Percentiles rank a stretch among this genome's conserved stretches.
phyloP scores from a whole-genome alignment of 2,888 invertebrate genomes.

The Orgyia antiqua region DNA sequence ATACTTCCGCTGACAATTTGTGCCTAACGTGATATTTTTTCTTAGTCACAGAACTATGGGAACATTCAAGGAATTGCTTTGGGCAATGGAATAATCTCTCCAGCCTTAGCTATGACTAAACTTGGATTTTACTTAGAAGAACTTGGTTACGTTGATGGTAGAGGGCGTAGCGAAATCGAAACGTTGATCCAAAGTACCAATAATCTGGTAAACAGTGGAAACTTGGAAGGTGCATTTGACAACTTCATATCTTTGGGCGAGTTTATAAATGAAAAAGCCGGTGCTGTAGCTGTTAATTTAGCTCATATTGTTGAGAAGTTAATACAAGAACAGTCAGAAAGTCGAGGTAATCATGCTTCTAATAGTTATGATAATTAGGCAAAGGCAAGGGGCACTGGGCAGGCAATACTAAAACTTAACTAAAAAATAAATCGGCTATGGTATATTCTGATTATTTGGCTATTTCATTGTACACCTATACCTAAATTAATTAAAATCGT shows the following conservation, averaged over 20 bases:
- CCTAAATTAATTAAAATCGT: no score
- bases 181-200: conserved; percentile 69
- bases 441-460: no score
- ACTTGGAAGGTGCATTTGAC: conserved; percentile 78
- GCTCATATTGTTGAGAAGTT: conserved; percentile 54
- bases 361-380: no score
- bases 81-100: conserved; percentile 92
- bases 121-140: conserved; percentile 66
- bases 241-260: conserved; percentile 80
- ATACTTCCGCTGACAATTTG: no score
- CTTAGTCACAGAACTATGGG: no score
- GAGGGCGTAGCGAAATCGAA: conserved; percentile 79
- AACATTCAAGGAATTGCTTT: conserved; percentile 87
- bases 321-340: conserved; percentile 15
- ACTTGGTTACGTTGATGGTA: conserved; percentile 81
- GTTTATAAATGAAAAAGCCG: conserved; percentile 76
- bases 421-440: no score
- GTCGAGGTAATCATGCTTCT: conserved; percentile 3
- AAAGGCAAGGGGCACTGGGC: no score
- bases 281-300: conserved; percentile 85
- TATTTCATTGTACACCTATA: no score
- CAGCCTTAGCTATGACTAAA: conserved; percentile 60
- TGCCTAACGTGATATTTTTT: no score
- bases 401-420: no score
- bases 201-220: conserved; percentile 62